A percentile compares a stretch with the other conserved stretches of the same genome.
These are phyloP conservation scores for Spodoptera picta DNA, from an alignment of 2,888 invertebrate species.

Conservation along the genomic window DNA sequence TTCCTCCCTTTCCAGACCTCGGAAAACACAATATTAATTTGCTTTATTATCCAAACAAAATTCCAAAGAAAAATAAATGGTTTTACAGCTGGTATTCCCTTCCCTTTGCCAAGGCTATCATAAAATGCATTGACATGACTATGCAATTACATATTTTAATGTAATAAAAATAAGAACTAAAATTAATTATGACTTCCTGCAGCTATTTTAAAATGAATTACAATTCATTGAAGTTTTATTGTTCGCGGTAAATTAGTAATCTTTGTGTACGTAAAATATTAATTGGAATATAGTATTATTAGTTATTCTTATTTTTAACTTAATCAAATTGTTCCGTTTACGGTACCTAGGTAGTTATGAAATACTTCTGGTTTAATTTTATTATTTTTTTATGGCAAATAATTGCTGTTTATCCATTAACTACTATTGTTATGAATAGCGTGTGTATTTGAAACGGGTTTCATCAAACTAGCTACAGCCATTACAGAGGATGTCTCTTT, in stretches of 20 bases:
- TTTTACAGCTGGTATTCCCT: conserved; percentile 12
- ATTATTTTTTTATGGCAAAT: no score
- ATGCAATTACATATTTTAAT: conserved; percentile 14
- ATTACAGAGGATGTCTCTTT: no score
- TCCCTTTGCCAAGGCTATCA: conserved; percentile 46
- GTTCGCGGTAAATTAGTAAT: conserved; percentile 2
- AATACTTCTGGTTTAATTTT: no score
- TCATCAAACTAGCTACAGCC: no score
- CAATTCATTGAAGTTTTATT: conserved; percentile 11
- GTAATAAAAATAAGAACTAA: conserved; percentile 14
- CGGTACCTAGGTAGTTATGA: no score
- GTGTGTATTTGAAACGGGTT: no score
- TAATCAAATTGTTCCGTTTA: neutral
- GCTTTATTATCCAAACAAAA: neutral
- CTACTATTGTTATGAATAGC: no score
- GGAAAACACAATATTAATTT: conserved; percentile 11
- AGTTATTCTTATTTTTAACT: neutral
- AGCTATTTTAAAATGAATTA: conserved; percentile 20
- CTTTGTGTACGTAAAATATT: conserved; percentile 7
- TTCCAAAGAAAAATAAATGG: conserved; percentile 7
- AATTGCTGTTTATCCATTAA: no score
- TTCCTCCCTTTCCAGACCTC: conserved; percentile 36
- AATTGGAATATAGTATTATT: neutral
- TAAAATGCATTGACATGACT: conserved; percentile 7
- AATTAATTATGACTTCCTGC: conserved; percentile 36